Evolutionary conservation across 2,797 vertebrate species (phyloP), one percentile per base, ranked within the genome.

Genomic region (Loriculus beryllinus): DNA sequence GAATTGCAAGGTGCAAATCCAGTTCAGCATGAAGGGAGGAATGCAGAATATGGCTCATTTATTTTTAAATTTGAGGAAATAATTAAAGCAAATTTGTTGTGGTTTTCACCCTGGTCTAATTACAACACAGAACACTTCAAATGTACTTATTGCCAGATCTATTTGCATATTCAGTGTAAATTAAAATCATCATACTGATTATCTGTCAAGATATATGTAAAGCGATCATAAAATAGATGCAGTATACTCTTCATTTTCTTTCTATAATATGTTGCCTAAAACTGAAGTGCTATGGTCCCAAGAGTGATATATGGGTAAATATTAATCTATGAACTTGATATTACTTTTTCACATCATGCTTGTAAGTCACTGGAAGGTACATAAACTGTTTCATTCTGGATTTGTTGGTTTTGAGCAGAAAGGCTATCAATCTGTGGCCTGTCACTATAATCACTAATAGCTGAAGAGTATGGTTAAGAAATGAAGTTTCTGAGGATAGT

Each of bases 181-280:
- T 95, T 86, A 92, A 96, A 95, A 86, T 95, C 87, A 51, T 86
- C 59, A 70, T 71, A 8, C 28, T 84, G 76, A 74, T 93, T 74
- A 79, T 77, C 64, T 90, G 23, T 86, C 83, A 67, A 95, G 62
- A 90, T 89, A 57, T 43, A 75, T 9, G 4, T 75, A 72, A 71
- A 68, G 6, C 1, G 15, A 60, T 86, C 54, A 80, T 76, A 51
- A 95, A 92, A 62, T 63, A 86, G 75, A 85, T 69, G 39, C 49
- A 87, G 83, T 59, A 29, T 3, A 47, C 26, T 64, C 79, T 94
- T 89, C 22, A 26, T 54, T 75, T 68, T 95, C 35, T 69, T 39
- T 35, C 48, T 49, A 3, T 43, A 78, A 63, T 80, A 45, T 39
- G 54, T 81, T 68, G 33, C 23, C 12, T 84, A 39, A 82, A 81